Conservation (phyloP, 2,888 invertebrate genomes). For the Lordiphosa andalusiaca region DNA sequence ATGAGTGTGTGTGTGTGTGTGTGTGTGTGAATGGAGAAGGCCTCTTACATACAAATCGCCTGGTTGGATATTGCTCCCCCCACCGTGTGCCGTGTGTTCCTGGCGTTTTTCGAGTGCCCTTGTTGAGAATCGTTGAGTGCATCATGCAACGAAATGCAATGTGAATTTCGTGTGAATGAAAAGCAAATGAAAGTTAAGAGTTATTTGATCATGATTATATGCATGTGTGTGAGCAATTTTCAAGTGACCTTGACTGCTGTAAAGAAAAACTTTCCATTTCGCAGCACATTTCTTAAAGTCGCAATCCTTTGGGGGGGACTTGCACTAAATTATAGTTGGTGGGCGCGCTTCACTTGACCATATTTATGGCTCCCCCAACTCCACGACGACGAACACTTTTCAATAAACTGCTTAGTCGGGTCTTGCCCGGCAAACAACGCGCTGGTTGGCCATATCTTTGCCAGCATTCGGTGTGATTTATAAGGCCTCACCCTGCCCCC, state of each 20-base stretch:
- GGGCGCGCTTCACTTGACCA: slow-evolving; percentile 24
- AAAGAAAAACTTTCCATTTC: no score
- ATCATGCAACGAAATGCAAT: slow-evolving; percentile 41
- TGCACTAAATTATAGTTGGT: background rate
- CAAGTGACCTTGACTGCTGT: slow-evolving; percentile 3
- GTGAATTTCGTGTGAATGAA: slow-evolving; percentile 8
- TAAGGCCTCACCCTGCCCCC: slow-evolving; percentile 30
- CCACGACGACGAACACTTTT: slow-evolving; percentile 51
- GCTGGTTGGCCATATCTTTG: slow-evolving; percentile 34
- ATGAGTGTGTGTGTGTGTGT: background rate
- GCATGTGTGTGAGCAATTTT: background rate
- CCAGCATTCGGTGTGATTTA: slow-evolving; percentile 54
- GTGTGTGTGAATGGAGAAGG: slow-evolving; percentile 35
- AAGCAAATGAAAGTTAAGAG: slow-evolving; percentile 9
- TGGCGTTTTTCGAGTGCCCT: slow-evolving; percentile 41
- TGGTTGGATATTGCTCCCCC: slow-evolving; percentile 10
- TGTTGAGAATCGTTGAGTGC: slow-evolving; percentile 38
- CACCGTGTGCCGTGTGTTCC: slow-evolving; percentile 26
- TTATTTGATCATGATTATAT: slow-evolving; percentile 8
- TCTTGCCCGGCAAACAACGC: background rate
- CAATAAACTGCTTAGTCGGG: slow-evolving; percentile 72
- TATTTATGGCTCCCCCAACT: slow-evolving; percentile 36
- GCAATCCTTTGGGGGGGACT: no score
- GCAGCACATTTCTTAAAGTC: no score
- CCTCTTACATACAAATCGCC: slow-evolving; percentile 17